Percentiles rank a stretch among this genome's conserved stretches.
These are phyloP conservation scores for Acleris sparsana DNA, from an alignment of 2,888 invertebrate genomes.

Conservation along the genomic window DNA sequence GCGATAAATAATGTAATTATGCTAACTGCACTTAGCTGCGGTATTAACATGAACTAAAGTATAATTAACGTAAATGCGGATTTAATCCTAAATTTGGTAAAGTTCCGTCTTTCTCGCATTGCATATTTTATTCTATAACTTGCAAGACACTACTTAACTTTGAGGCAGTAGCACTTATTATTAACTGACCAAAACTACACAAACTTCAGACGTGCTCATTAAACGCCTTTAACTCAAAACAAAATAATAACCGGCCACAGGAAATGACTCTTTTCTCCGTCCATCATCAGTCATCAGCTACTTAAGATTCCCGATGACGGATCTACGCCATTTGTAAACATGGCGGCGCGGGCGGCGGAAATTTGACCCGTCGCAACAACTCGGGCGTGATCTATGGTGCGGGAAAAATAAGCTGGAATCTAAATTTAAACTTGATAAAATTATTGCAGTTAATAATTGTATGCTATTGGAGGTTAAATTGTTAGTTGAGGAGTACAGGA, in stretches of 20 bases:
- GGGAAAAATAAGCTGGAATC: conserved; percentile 2
- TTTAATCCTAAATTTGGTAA: too few species aligned
- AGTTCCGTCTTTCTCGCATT: too few species aligned
- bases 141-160: too few species aligned
- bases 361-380: conserved; percentile 22
- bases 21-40: not conserved
- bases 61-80: too few species aligned
- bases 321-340: conserved; percentile 81
- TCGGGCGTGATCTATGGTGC: conserved; percentile 51
- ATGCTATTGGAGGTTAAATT: too few species aligned
- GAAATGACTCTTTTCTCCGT: conserved; percentile 18
- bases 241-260: conserved; percentile 7
- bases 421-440: not conserved
- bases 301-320: conserved; percentile 77
- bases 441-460: not conserved
- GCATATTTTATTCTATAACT: too few species aligned
- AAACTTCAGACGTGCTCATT: too few species aligned
- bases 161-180: too few species aligned
- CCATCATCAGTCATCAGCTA: conserved; percentile 44
- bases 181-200: too few species aligned
- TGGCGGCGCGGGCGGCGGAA: conserved; percentile 68
- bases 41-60: too few species aligned
- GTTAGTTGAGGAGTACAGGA: too few species aligned
- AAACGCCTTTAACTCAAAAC: not conserved
- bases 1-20: not conserved